Evolutionary conservation across 2,113 vertebrate species (phyloP).

Genomic region (Oryzias celebensis): DNA sequence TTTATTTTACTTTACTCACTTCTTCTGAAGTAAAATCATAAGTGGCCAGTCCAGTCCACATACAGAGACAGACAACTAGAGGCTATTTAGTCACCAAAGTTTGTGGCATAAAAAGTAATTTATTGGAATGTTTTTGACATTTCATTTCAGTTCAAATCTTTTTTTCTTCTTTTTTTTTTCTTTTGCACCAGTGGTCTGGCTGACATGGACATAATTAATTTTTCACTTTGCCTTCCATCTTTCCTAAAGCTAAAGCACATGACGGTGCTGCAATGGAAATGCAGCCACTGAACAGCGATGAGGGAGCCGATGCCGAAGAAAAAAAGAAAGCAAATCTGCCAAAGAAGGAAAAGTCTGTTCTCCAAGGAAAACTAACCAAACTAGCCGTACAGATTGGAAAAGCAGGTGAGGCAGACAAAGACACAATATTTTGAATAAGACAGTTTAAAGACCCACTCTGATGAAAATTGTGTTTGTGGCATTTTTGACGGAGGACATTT

Average conservation of each 20-base stretch:
- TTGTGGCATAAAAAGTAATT: no score
- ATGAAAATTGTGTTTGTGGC: no score
- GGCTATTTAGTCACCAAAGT: no score
- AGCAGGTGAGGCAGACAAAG: constrained; percentile 82
- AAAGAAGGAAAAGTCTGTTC: constrained; percentile 98
- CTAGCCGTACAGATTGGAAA: constrained; percentile 98
- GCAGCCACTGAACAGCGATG: constrained; percentile 97
- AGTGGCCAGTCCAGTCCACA: no score
- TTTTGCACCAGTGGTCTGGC: no score
- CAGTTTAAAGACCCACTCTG: background rate
- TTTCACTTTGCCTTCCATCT: constrained; percentile 2
- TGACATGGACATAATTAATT: background rate
- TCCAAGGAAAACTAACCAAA: constrained; percentile 98
- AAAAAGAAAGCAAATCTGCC: constrained; percentile 92
- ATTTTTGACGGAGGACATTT: no score
- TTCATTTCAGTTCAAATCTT: no score
- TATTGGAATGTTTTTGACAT: no score
- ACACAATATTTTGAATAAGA: background rate
- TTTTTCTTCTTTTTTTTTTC: no score
- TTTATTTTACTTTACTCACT: no score
- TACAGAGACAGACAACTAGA: no score
- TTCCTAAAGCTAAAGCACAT: constrained; percentile 89
- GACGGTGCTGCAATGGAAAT: constrained; percentile 99
- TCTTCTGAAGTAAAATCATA: no score
- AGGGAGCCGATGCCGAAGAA: constrained; percentile 89